phyloP scores from a whole-genome alignment of 1,140 invertebrate species.

The Ditylenchus dipsaci region DNA sequence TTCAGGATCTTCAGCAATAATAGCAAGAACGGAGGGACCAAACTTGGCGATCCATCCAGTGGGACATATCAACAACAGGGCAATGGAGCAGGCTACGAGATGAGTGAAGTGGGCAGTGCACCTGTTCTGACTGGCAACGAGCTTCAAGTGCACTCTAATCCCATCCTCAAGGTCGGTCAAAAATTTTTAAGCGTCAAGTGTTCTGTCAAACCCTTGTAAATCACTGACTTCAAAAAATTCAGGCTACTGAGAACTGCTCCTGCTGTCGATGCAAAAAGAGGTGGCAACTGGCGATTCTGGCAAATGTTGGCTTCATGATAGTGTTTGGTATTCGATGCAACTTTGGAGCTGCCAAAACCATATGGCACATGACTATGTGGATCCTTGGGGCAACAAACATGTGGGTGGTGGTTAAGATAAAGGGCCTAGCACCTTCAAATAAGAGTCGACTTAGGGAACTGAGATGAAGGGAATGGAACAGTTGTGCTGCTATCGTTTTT shows the following conservation, averaged over 20 bases:
- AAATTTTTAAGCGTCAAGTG: neutral
- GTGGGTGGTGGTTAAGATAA: conserved; percentile 34
- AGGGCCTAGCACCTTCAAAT: no score
- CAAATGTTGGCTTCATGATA: conserved; percentile 57
- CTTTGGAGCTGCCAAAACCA: conserved; percentile 57
- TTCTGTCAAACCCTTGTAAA: neutral
- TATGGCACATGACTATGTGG: conserved; percentile 52
- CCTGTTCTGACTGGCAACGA: conserved; percentile 15
- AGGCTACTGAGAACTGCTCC: conserved; percentile 37
- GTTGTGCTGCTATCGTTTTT: no score
- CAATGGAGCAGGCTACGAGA: neutral
- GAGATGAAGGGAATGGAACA: no score
- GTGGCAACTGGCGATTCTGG: conserved; percentile 56
- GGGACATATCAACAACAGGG: neutral
- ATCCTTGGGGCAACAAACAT: conserved; percentile 54
- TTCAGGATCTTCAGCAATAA: conserved; percentile 4
- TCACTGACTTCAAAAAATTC: conserved; percentile 2
- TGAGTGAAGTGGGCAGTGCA: neutral
- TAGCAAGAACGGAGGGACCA: conserved; percentile 1
- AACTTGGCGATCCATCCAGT: conserved; percentile 15
- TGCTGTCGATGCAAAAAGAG: conserved; percentile 42
- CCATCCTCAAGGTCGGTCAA: conserved; percentile 40
- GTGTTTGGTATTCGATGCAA: conserved; percentile 58
- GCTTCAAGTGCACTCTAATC: conserved; percentile 41
- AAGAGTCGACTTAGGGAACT: no score